Percentiles rank a stretch among this genome's conserved stretches.
Evolutionary conservation across 1,140 invertebrate genomes (phyloP).

Genomic region (Steinernema khuongi): DNA sequence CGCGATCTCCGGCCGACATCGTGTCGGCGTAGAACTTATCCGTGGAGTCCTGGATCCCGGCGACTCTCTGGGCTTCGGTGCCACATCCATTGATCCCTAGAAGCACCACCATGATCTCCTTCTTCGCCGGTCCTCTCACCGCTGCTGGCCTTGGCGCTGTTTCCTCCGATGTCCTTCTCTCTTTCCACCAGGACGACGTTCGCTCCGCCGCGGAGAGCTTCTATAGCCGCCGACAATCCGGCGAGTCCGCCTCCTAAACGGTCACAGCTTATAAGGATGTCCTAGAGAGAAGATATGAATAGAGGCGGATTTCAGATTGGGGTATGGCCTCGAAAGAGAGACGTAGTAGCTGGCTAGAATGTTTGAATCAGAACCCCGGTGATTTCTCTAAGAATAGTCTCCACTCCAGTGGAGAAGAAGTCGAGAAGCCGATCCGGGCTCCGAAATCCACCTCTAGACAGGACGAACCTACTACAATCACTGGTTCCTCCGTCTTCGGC

Average conservation of each 20-base stretch:
- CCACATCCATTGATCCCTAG: constrained; percentile 58
- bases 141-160: constrained; percentile 59
- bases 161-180: constrained; percentile 57
- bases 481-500: background rate
- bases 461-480: constrained; percentile 11
- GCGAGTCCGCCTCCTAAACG: constrained; percentile 51
- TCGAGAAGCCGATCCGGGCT: too few species aligned
- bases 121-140: constrained; percentile 32
- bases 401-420: too few species aligned
- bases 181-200: constrained; percentile 56
- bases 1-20: constrained; percentile 54
- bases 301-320: background rate
- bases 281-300: background rate
- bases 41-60: constrained; percentile 49
- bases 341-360: constrained; percentile 10
- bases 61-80: constrained; percentile 47
- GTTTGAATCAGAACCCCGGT: too few species aligned
- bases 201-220: constrained; percentile 47
- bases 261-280: background rate
- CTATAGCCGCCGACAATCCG: constrained; percentile 56
- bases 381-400: too few species aligned
- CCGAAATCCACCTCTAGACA: too few species aligned
- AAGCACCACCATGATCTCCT: background rate
- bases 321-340: background rate
- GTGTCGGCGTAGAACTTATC: constrained; percentile 57